phyloP scores from a whole-genome alignment of 2,113 vertebrate genomes.

The Cyrtonyx montezumae region DNA sequence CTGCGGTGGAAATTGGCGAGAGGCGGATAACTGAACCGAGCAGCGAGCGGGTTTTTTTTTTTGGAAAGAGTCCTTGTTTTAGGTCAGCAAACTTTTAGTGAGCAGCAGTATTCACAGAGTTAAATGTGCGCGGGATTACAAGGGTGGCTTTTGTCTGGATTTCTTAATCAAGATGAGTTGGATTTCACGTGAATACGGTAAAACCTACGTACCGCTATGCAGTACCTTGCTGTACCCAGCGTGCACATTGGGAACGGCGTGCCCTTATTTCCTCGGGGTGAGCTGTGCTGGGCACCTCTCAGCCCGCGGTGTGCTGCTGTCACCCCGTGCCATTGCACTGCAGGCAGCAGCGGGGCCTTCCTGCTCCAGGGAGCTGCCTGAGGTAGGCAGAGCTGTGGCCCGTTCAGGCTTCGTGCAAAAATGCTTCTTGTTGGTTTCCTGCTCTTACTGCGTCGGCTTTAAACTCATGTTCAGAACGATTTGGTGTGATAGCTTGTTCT shows the following conservation, averaged over 20 bases:
- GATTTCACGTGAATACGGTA: accelerated
- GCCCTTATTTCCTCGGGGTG: neutral
- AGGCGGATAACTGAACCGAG: too few species aligned
- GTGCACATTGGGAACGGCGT: neutral
- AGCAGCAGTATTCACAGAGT: accelerated
- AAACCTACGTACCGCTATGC: neutral
- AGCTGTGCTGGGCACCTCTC: neutral
- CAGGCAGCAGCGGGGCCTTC: neutral
- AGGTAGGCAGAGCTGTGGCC: too few species aligned
- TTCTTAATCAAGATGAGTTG: neutral
- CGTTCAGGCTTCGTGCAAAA: neutral
- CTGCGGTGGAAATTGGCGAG: neutral
- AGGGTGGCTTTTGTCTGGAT: neutral
- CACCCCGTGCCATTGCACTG: neutral
- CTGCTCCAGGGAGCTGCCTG: neutral
- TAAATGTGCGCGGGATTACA: neutral
- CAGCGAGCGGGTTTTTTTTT: too few species aligned
- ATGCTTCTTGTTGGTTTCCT: neutral
- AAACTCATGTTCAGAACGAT: neutral
- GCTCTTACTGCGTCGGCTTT: neutral
- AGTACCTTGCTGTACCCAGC: accelerated
- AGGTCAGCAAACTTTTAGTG: neutral
- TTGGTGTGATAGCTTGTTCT: accelerated
- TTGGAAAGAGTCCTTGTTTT: neutral
- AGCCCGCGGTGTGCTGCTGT: neutral